Percentiles rank a stretch among this genome's conserved stretches.
Evolutionary conservation across 92 coral and sea anemone genomes (phyloP).

Genomic region (Scolanthus callimorphus): DNA sequence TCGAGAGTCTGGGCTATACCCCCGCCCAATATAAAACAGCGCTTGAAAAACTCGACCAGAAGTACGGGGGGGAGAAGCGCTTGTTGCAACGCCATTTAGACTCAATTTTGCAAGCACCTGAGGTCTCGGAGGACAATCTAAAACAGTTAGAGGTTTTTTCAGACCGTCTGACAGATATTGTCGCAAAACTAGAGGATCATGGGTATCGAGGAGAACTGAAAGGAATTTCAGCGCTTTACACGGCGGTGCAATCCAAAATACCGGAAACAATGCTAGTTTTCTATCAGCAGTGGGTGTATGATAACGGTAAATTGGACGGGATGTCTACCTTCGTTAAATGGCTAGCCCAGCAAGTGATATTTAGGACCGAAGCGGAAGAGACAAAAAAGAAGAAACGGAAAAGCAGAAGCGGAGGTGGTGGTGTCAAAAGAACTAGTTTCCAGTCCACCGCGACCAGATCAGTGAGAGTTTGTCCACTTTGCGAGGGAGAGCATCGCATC

Average conservation of each 20-base stretch:
- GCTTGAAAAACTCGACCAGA: constrained; percentile 19
- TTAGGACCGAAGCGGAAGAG: constrained; percentile 18
- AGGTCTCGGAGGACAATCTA: constrained; percentile 7
- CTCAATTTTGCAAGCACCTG: constrained; percentile 6
- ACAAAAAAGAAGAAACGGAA: constrained; percentile 12
- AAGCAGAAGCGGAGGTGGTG: background rate
- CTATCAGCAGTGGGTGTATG: background rate
- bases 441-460: background rate
- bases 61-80: constrained; percentile 26
- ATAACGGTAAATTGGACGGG: background rate
- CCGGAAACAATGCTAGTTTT: background rate
- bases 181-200: constrained; percentile 11
- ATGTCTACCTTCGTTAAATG: too few relatives aligned
- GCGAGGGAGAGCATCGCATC: background rate
- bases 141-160: constrained; percentile 28
- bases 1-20: constrained; percentile 15
- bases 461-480: background rate
- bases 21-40: constrained; percentile 17
- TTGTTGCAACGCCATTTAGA: constrained; percentile 9
- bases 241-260: background rate
- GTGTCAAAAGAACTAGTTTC: background rate
- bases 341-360: constrained; percentile 31
- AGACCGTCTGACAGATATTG: constrained; percentile 7
- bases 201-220: constrained; percentile 1
- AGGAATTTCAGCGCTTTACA: background rate